Percentiles rank a stretch among this genome's conserved stretches.
phyloP scores from a whole-genome alignment of 2,113 vertebrate genomes.

The Sinocyclocheilus grahami region DNA sequence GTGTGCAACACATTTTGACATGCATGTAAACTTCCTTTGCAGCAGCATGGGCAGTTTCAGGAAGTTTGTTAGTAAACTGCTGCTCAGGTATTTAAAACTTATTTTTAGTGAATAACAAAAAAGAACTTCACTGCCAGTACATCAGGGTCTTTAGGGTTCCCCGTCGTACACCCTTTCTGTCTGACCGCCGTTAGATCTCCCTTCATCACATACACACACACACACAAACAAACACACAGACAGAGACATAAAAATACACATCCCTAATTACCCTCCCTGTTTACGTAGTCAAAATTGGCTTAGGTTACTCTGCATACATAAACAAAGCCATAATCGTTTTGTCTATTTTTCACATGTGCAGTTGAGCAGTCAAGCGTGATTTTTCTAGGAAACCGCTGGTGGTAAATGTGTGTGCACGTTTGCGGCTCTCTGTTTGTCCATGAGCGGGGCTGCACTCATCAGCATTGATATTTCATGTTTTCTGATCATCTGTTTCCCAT shows the following conservation, averaged over 20 bases:
- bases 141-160: background rate
- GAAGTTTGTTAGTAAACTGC: background rate
- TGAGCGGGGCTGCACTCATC: conserved; percentile 63
- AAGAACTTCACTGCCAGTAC: background rate
- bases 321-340: conserved; percentile 73
- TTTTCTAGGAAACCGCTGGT: conserved; percentile 70
- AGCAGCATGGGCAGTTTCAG: background rate
- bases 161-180: background rate
- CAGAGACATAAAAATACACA: background rate
- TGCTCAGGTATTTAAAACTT: background rate
- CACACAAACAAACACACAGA: background rate
- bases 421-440: conserved; percentile 63
- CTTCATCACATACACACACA: conserved; percentile 25
- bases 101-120: background rate
- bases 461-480: conserved; percentile 27
- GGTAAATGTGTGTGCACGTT: conserved; percentile 63
- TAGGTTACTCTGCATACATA: conserved; percentile 76
- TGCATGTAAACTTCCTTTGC: too few relatives aligned
- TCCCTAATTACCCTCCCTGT: conserved; percentile 70
- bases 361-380: conserved; percentile 71
- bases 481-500: conserved; percentile 41
- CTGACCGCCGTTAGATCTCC: conserved; percentile 8
- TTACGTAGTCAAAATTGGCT: conserved; percentile 73
- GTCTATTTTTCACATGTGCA: conserved; percentile 78
- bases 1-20: too few relatives aligned